Evolutionary conservation across 2,888 invertebrate species (phyloP).

Genomic region (Heliconius hortense): DNA sequence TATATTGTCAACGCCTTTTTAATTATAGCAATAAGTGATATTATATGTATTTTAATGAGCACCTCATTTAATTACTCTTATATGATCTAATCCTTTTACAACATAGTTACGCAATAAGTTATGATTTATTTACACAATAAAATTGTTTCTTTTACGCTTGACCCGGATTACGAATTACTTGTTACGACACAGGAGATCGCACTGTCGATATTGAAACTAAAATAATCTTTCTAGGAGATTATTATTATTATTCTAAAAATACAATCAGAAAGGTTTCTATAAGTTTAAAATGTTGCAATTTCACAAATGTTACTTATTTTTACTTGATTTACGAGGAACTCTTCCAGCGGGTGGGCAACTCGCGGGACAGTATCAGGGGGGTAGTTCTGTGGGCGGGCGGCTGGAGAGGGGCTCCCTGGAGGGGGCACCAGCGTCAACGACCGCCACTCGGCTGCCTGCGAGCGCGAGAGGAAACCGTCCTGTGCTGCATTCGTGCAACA

Average conservation of each 20-base stretch:
- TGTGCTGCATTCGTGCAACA: conserved; percentile 52
- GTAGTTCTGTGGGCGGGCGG: conserved; percentile 75
- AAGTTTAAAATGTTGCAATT: conserved; percentile 17
- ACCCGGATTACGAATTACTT: conserved; percentile 53
- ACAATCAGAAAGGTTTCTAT: background rate
- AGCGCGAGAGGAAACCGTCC: conserved; percentile 67
- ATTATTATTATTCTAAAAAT: conserved; percentile 2
- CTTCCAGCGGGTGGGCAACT: conserved; percentile 32
- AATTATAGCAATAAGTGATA: background rate
- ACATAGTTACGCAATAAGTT: conserved; percentile 16
- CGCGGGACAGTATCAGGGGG: conserved; percentile 41
- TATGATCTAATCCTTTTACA: conserved; percentile 4
- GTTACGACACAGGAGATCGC: conserved; percentile 51
- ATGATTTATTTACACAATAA: conserved; percentile 31
- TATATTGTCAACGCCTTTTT: background rate
- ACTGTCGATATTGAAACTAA: conserved; percentile 44
- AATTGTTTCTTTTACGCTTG: conserved; percentile 44
- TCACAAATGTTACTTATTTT: conserved; percentile 2
- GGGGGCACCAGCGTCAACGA: conserved; percentile 75
- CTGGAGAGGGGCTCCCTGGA: conserved; percentile 66
- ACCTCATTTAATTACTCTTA: background rate
- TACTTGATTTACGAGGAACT: conserved; percentile 12
- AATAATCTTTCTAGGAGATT: conserved; percentile 25
- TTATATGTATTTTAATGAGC: background rate
- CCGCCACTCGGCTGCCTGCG: conserved; percentile 74